Conservation (phyloP, 2,888 invertebrate species). For the Siphlonurus alternatus region DNA sequence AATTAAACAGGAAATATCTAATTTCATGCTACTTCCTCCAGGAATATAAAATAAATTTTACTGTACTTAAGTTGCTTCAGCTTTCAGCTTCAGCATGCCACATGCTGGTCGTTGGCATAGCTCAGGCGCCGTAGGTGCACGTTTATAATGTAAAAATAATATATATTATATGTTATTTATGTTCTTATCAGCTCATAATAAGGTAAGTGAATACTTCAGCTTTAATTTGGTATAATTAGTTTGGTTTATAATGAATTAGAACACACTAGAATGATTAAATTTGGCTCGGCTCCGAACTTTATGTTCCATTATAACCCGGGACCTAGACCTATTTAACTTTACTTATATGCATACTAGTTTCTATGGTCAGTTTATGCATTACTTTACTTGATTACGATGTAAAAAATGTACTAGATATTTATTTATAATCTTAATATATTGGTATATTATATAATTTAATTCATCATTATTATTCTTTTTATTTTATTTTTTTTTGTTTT, state of each 20-base stretch:
- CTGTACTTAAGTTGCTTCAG: no score
- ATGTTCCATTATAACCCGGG: neutral
- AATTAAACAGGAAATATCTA: no score
- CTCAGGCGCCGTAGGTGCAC: neutral
- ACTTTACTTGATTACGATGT: no score
- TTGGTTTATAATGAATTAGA: neutral
- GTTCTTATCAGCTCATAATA: neutral
- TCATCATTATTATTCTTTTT: no score
- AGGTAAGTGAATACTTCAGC: neutral
- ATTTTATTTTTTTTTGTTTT: no score
- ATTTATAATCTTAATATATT: no score
- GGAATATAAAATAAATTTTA: no score
- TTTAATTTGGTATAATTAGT: neutral
- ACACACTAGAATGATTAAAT: neutral
- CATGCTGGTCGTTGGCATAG: conserved; percentile 3
- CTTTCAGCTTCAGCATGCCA: neutral
- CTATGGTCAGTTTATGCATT: no score
- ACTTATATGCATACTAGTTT: neutral
- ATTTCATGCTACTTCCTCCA: no score
- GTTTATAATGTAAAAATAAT: neutral
- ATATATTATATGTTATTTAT: neutral
- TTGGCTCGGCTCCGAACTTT: neutral
- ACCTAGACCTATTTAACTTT: neutral
- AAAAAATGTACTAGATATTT: no score
- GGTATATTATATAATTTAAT: no score